phyloP scores from a whole-genome alignment of 2,113 vertebrate species.

The Ceuthmochares aereus region DNA sequence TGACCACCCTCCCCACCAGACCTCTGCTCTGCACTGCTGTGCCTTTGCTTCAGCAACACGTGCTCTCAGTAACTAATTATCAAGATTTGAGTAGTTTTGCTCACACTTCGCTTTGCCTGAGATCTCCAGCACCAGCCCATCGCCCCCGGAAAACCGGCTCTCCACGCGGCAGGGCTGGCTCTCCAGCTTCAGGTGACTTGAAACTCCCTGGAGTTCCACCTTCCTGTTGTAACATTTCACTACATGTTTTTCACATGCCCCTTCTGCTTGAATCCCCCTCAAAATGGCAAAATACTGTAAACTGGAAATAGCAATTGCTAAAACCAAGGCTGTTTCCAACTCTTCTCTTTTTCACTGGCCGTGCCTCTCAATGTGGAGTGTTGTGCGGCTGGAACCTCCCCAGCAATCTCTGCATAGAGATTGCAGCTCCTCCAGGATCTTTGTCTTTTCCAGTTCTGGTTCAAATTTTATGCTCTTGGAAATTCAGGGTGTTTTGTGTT shows the following conservation, averaged over 20 bases:
- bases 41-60: fast-evolving
- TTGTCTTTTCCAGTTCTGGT: background rate
- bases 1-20: too few species aligned
- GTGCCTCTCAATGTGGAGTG: background rate
- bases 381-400: background rate
- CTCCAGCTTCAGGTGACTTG: background rate
- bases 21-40: background rate
- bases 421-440: background rate
- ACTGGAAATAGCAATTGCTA: background rate
- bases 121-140: too few species aligned
- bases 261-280: background rate
- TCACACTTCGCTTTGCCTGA: background rate
- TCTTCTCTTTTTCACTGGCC: background rate
- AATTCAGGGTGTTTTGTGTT: fast-evolving
- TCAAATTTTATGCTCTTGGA: background rate
- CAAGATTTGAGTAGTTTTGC: background rate
- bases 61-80: background rate
- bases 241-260: fast-evolving
- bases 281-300: background rate
- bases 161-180: background rate
- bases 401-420: fast-evolving
- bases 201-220: background rate
- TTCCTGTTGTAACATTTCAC: background rate
- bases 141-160: background rate
- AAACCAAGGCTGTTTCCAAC: background rate